A percentile compares a stretch with the other conserved stretches of the same genome.
Evolutionary conservation across 2,797 vertebrate genomes (phyloP).

Genomic region (Holocentrus rufus): DNA sequence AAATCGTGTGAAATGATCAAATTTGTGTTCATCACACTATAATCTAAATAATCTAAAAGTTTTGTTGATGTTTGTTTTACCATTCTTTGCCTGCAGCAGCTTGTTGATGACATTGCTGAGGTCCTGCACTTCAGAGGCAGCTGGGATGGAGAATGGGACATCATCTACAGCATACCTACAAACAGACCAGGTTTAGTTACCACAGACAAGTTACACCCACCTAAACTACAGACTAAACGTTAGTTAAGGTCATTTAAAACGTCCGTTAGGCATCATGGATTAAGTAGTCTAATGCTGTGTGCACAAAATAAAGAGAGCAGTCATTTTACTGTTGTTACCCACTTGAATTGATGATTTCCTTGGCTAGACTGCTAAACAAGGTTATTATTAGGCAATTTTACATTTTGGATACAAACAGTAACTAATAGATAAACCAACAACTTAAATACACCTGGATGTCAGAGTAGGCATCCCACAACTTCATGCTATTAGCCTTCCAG

Average conservation of each 20-base stretch:
- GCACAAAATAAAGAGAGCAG: not conserved
- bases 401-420: not conserved
- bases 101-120: conserved; percentile 96
- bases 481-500: not conserved
- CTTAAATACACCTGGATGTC: not conserved
- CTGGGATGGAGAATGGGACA: conserved; percentile 95
- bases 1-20: too few species aligned
- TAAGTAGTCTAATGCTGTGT: not conserved
- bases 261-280: not conserved
- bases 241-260: too few species aligned
- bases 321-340: too few species aligned
- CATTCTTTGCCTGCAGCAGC: conserved; percentile 88
- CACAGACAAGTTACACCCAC: not conserved
- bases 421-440: not conserved
- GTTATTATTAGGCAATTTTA: too few species aligned
- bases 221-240: not conserved
- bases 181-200: not conserved
- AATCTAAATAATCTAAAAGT: too few species aligned
- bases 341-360: too few species aligned
- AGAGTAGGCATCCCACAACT: not conserved
- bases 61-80: too few species aligned
- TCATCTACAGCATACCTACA: conserved; percentile 89
- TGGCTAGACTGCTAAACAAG: too few species aligned
- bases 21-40: too few species aligned
- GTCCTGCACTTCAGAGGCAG: conserved; percentile 86